phyloP scores from a whole-genome alignment of 2,888 invertebrate genomes.

The Dendrolimus pini region DNA sequence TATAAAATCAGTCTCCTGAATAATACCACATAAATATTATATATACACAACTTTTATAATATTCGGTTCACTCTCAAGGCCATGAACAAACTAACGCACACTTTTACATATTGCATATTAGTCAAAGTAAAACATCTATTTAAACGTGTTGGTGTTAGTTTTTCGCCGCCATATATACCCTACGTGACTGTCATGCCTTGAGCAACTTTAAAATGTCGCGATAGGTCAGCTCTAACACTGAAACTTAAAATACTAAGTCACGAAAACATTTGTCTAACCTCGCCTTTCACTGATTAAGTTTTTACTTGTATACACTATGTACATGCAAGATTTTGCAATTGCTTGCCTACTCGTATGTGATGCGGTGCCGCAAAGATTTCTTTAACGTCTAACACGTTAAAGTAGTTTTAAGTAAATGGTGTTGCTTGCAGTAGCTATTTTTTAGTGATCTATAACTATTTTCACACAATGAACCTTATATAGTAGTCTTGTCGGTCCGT shows the following conservation, averaged over 20 bases:
- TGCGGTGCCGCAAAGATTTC: not conserved
- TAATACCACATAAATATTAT: too few species aligned
- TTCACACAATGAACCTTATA: too few species aligned
- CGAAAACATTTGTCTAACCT: slow-evolving; percentile 16
- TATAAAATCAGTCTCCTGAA: too few species aligned
- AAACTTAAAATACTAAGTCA: slow-evolving; percentile 2
- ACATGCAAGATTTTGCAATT: not conserved
- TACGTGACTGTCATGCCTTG: not conserved
- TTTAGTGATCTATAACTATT: too few species aligned
- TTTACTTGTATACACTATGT: slow-evolving; percentile 22
- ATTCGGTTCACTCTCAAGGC: too few species aligned
- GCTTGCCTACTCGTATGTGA: not conserved
- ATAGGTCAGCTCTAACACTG: slow-evolving; percentile 6
- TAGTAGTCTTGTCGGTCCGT: too few species aligned
- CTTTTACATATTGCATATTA: too few species aligned
- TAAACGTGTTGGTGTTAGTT: not conserved
- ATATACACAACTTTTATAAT: too few species aligned
- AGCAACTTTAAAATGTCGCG: slow-evolving; percentile 2
- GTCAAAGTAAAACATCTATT: not conserved
- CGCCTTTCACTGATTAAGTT: slow-evolving; percentile 2
- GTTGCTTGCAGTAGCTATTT: too few species aligned
- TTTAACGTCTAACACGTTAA: too few species aligned
- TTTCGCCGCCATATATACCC: not conserved
- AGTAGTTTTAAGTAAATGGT: too few species aligned
- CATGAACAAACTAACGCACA: too few species aligned